Percentiles rank a stretch among this genome's conserved stretches.
These are phyloP conservation scores for Ophion ventricosus DNA, from an alignment of 2,888 invertebrate genomes.

Conservation along the genomic window DNA sequence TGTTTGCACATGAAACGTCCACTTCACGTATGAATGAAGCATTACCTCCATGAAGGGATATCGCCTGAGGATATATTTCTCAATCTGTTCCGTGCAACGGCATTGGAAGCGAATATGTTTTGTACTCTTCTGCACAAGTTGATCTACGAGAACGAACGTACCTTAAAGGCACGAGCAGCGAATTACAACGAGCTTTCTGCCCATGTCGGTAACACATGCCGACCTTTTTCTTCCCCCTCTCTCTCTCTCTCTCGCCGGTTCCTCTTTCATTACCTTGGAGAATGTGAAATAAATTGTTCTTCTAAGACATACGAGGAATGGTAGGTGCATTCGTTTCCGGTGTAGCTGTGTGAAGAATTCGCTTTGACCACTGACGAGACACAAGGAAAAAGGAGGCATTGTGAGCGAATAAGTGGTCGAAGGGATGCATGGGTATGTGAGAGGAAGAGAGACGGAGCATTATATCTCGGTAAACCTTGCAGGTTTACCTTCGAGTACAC, in stretches of 20 bases:
- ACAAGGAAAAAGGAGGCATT: background rate
- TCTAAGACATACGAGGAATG: constrained; percentile 42
- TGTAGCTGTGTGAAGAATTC: constrained; percentile 13
- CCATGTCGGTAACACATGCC: constrained; percentile 29
- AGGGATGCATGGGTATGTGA: background rate
- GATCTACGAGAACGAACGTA: constrained; percentile 36
- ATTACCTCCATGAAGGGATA: background rate
- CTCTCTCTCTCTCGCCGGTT: background rate
- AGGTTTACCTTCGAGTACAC: constrained; percentile 8
- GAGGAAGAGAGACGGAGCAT: background rate
- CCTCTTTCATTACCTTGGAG: background rate
- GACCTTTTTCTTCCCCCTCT: background rate
- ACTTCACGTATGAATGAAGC: constrained; percentile 8
- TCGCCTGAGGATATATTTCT: constrained; percentile 13
- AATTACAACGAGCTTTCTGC: constrained; percentile 45
- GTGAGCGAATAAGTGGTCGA: background rate
- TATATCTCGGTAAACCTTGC: constrained; percentile 9
- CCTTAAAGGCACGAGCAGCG: constrained; percentile 33
- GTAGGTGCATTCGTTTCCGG: constrained; percentile 37
- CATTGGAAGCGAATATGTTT: background rate
- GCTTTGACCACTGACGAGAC: constrained; percentile 10
- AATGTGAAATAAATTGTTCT: constrained; percentile 62
- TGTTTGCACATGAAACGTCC: background rate
- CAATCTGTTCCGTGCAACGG: constrained; percentile 18
- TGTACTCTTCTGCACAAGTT: constrained; percentile 34